Evolutionary conservation across 2,797 vertebrate species (phyloP).

Genomic region (Pangasius krempfi): DNA sequence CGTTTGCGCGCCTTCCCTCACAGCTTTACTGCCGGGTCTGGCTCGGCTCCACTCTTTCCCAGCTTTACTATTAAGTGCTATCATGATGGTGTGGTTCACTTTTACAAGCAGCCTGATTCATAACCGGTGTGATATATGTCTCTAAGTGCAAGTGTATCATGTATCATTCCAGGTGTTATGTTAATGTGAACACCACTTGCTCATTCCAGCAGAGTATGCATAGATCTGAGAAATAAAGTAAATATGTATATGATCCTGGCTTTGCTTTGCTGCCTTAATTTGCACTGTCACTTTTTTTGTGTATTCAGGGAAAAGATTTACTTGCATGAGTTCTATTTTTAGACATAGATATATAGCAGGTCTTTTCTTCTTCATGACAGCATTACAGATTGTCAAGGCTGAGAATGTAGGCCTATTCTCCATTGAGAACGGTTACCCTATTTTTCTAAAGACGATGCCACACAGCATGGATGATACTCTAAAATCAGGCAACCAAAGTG

Average conservation of each 20-base stretch:
- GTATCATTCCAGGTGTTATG: slow-evolving; percentile 33
- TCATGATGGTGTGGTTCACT: slow-evolving; percentile 58
- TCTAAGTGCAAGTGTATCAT: slow-evolving; percentile 32
- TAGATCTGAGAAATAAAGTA: slow-evolving; percentile 29
- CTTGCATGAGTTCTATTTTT: slow-evolving; percentile 61
- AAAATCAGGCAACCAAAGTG: neutral
- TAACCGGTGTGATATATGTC: slow-evolving; percentile 51
- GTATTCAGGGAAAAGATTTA: slow-evolving; percentile 56
- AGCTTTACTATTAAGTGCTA: slow-evolving; percentile 52
- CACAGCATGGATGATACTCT: neutral
- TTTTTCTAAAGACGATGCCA: slow-evolving; percentile 1
- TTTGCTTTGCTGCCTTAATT: slow-evolving; percentile 50
- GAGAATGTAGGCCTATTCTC: slow-evolving; percentile 2
- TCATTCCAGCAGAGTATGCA: neutral
- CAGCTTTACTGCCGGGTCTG: slow-evolving; percentile 56
- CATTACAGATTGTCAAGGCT: neutral
- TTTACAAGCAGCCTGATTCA: slow-evolving; percentile 54
- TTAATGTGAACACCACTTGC: slow-evolving; percentile 7
- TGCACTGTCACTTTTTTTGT: slow-evolving; percentile 53
- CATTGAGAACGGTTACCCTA: neutral
- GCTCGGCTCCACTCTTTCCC: slow-evolving; percentile 43
- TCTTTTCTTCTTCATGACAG: neutral
- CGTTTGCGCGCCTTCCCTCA: slow-evolving; percentile 40
- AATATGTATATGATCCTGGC: slow-evolving; percentile 49
- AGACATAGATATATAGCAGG: neutral